phyloP scores from a whole-genome alignment of 2,797 vertebrate genomes.

The Rhodeus uyekii region DNA sequence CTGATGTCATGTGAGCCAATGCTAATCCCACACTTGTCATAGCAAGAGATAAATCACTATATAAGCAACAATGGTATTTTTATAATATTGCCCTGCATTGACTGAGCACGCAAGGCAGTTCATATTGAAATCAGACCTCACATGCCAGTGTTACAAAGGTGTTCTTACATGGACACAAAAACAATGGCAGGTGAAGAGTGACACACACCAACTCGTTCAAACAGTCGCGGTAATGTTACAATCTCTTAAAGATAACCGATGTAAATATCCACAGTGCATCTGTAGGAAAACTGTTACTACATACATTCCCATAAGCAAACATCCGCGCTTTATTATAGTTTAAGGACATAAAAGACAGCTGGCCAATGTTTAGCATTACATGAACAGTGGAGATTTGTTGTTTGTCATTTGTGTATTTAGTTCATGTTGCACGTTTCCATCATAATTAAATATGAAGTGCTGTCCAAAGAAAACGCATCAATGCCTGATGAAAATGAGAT shows the following conservation, averaged over 20 bases:
- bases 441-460: slow-evolving; percentile 60
- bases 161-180: not conserved
- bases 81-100: slow-evolving; percentile 24
- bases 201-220: not conserved
- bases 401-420: slow-evolving; percentile 35
- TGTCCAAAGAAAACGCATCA: slow-evolving; percentile 68
- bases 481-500: slow-evolving; percentile 52
- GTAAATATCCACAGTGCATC: not conserved
- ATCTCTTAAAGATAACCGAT: not conserved
- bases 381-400: slow-evolving; percentile 31
- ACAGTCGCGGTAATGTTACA: not conserved
- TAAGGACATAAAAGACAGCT: not conserved
- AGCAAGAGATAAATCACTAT: slow-evolving; percentile 65
- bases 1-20: slow-evolving; percentile 66
- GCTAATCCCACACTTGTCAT: slow-evolving; percentile 64
- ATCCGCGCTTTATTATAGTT: not conserved
- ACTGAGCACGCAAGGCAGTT: slow-evolving; percentile 5
- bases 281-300: not conserved
- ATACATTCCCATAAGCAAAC: not conserved
- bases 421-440: slow-evolving; percentile 52
- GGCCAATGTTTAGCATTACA: slow-evolving; percentile 24
- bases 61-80: slow-evolving; percentile 63
- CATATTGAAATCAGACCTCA: not conserved
- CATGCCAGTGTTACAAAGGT: slow-evolving; percentile 14
- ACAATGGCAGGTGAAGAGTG: not conserved